phyloP scores from a whole-genome alignment of 64 coral and sea anemone species.

The Dendrophyllia cribrosa region DNA sequence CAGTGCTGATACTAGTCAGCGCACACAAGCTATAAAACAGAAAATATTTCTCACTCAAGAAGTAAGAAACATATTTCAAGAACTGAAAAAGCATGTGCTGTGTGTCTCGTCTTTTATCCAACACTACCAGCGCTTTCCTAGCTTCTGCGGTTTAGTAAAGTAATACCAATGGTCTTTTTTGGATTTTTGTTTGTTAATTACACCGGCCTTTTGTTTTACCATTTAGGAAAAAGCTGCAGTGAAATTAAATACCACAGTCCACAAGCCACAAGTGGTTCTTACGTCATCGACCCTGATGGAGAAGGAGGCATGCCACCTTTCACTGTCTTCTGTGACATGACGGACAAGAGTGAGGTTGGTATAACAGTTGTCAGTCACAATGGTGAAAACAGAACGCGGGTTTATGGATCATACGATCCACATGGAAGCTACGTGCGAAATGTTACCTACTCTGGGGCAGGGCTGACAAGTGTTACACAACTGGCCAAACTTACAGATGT shows the following conservation, averaged over 20 bases:
- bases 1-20: no score
- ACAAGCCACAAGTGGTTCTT: constrained; percentile 17
- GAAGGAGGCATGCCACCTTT: constrained; percentile 18
- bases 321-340: constrained; percentile 64
- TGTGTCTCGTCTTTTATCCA: no score
- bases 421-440: background rate
- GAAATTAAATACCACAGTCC: constrained; percentile 17
- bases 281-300: constrained; percentile 26
- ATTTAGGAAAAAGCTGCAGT: constrained; percentile 20
- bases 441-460: background rate
- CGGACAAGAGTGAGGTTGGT: constrained; percentile 55
- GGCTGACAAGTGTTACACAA: background rate
- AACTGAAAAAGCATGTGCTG: no score
- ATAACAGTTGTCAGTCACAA: constrained; percentile 68
- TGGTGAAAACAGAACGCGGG: constrained; percentile 48
- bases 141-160: no score
- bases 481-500: background rate
- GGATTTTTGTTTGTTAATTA: no score
- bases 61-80: no score
- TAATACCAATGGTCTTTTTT: no score
- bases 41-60: no score
- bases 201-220: no score
- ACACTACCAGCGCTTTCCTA: no score
- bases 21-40: no score
- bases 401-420: constrained; percentile 1